These are phyloP conservation scores for Grapholita molesta DNA, from an alignment of 1,140 invertebrate species.

Conservation along the genomic window DNA sequence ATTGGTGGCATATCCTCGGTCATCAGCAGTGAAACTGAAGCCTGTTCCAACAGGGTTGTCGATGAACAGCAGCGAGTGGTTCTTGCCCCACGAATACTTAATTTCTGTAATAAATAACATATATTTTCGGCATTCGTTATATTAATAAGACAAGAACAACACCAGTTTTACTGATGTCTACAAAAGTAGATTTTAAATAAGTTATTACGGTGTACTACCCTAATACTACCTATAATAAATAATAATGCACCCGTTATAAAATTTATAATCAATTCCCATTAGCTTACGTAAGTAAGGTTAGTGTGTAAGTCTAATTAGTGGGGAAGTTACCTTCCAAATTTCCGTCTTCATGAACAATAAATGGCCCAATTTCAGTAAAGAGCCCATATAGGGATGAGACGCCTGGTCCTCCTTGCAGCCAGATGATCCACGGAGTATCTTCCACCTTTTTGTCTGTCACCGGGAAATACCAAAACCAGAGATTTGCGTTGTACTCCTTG, in stretches of 20 bases:
- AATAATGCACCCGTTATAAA: no score
- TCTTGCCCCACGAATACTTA: conserved; percentile 84
- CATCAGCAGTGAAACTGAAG: conserved; percentile 84
- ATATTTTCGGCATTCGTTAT: no score
- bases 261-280: no score
- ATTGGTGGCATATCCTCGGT: conserved; percentile 81
- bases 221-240: no score
- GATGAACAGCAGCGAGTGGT: conserved; percentile 88
- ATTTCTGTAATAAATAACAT: conserved; percentile 54
- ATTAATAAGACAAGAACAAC: no score
- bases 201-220: no score
- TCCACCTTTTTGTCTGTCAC: conserved; percentile 74
- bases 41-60: conserved; percentile 93
- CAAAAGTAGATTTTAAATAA: no score
- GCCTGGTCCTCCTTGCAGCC: conserved; percentile 90
- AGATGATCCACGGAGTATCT: conserved; percentile 86
- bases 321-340: conserved; percentile 50
- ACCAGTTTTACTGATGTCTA: no score
- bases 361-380: conserved; percentile 85
- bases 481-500: conserved; percentile 86
- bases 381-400: conserved; percentile 84
- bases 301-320: no score
- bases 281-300: no score
- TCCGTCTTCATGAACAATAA: conserved; percentile 61
- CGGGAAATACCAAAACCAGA: conserved; percentile 95